Evolutionary conservation across 2,113 vertebrate genomes (phyloP), one percentile per base, ranked within the genome.

Genomic region (Macaca mulatta): DNA sequence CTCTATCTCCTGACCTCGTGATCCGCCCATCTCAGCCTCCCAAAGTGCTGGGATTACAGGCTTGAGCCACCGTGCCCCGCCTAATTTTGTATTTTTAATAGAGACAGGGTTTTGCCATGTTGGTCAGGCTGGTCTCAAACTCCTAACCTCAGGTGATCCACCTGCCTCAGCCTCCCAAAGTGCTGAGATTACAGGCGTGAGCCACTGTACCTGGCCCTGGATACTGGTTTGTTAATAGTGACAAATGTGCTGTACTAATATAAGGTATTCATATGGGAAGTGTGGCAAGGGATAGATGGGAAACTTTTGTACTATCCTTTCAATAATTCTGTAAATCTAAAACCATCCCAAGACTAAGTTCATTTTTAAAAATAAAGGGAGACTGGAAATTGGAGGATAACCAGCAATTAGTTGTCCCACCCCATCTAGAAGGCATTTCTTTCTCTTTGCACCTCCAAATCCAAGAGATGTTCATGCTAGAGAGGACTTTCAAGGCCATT

Each of bases 241-340:
- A 84, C 45, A 91, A 77, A 78, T 45, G 20, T 8, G 50, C 38
- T 52, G 0, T 64, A 70, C 18, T 52, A 64, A 67, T 64, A 57
- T 72, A 90, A 78, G 27, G 13, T 48, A 35, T 61, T 77, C 50
- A 32, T 72, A 87, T 32, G 27, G 61, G 61, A 64, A 64, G 61
- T 27, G 14, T 64, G 27, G 5, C 27, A 64, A 14, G 2, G 12
- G 27, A 32, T 64, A 87, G n/a, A 77, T 32, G n/a, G 38, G n/a
- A 93, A 81, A 79, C 23, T 69, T 72, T 43, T 69, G 25, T 74
- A 30, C n/a, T 67, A 67, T 94, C 40, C 93, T 94, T 88, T 43
- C 45, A 87, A 79, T 72, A 96, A 77, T 77, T 94, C 45, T 75
- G 1, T 18, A 79, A 45, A 75, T 77, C 9, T 57, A 74, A 93